These are phyloP conservation scores for Clistopyga incitator DNA, from an alignment of 2,888 invertebrate species.

Conservation along the genomic window DNA sequence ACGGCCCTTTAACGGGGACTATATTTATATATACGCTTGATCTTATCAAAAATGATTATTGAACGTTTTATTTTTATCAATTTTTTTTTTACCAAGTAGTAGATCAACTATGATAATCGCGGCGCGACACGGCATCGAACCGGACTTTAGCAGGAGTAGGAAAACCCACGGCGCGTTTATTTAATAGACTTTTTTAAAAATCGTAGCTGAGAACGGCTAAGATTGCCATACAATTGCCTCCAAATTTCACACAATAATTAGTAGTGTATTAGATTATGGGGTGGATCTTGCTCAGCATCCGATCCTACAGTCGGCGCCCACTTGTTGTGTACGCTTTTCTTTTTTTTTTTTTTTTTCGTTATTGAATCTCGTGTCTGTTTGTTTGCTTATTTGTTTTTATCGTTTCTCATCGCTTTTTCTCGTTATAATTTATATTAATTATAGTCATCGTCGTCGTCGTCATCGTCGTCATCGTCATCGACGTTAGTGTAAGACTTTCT, in stretches of 20 bases:
- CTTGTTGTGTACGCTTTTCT: constrained; percentile 18
- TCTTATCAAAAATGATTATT: constrained; percentile 39
- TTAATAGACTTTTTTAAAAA: constrained; percentile 38
- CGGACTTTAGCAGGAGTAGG: constrained; percentile 13
- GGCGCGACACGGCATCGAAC: constrained; percentile 35
- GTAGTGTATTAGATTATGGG: constrained; percentile 71
- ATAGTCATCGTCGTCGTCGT: constrained; percentile 50
- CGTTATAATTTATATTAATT: constrained; percentile 38
- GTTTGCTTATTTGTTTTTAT: constrained; percentile 6
- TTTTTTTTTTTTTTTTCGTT: constrained; percentile 7
- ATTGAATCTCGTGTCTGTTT: neutral
- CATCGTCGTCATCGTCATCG: constrained; percentile 42
- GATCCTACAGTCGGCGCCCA: constrained; percentile 34
- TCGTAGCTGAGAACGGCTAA: constrained; percentile 66
- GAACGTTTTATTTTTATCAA: constrained; percentile 27
- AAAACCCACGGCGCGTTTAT: constrained; percentile 34
- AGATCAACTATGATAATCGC: constrained; percentile 40
- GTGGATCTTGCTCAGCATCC: constrained; percentile 67
- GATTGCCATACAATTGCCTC: constrained; percentile 66
- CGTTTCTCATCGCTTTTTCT: constrained; percentile 28
- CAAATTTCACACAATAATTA: constrained; percentile 68
- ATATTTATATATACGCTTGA: constrained; percentile 27
- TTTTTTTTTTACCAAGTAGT: constrained; percentile 40
- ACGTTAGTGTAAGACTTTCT: constrained; percentile 12
- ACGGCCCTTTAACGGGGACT: constrained; percentile 34